Evolutionary conservation across 1,140 invertebrate species (phyloP).

Genomic region (Chironomus striatipennis): DNA sequence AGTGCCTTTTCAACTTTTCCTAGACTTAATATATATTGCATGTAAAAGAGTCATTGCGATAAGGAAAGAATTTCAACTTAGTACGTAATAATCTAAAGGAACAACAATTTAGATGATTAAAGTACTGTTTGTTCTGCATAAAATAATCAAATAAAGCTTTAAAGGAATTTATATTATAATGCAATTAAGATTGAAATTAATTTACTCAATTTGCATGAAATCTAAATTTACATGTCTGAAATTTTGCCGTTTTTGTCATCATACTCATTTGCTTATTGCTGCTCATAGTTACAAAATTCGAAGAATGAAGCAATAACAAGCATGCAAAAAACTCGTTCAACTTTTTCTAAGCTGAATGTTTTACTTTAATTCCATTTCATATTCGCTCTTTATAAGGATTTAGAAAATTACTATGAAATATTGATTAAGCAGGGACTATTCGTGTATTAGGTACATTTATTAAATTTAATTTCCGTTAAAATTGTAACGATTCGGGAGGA

Average conservation of each 20-base stretch:
- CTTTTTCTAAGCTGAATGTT: not conserved
- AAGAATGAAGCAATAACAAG: not conserved
- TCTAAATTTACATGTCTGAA: slow-evolving; percentile 5
- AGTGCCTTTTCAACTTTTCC: no score
- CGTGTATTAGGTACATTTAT: no score
- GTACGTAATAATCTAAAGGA: no score
- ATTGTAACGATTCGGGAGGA: no score
- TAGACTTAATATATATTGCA: no score
- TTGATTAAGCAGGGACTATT: no score
- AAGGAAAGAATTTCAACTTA: no score
- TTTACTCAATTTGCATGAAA: slow-evolving; percentile 18
- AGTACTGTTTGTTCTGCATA: no score
- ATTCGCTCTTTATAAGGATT: not conserved
- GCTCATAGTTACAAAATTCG: not conserved
- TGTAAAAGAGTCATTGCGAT: no score
- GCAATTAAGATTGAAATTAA: slow-evolving; percentile 15
- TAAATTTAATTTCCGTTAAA: no score
- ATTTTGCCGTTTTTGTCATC: not conserved
- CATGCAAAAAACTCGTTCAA: slow-evolving; percentile 15
- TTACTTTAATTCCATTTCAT: no score
- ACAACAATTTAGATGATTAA: no score
- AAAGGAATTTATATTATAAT: not conserved
- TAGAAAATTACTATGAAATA: not conserved
- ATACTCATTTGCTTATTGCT: not conserved
- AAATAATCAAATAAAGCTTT: not conserved